Base-by-base conservation (phyloP, 2,888 invertebrate species). In the Malthinus flaveolus region DNA sequence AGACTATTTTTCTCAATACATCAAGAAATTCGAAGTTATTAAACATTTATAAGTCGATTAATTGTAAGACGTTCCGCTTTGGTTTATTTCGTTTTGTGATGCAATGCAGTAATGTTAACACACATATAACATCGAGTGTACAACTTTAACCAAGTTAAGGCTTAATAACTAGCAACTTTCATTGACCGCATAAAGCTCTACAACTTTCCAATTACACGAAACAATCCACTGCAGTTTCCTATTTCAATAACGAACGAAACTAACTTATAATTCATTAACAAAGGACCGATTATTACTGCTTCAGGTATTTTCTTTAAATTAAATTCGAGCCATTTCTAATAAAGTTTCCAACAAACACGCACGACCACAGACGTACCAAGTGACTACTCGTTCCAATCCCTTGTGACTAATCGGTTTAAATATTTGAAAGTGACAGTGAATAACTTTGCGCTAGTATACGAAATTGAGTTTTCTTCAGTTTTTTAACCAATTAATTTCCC, bases 161-260 rank as follows among this genome's bases (percentile, higher is more conserved):
- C 23, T 15, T 42, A 15, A 13, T 42, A 42, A 42, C n/a, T 42
- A 15, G 23, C 12, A 13, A 42, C 23, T 42, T 42, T 15, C 15
- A 42, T 42, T 42, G 23, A 42, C 39, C 39, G 13, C 39, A 13
- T 42, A 42, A 42, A 42, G 23, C 13, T 13, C 39, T 23, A 23
- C 39, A 42, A 42, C 39, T 42, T 42, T 42, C 39, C 39, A 42
- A 42, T 42, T 42, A 42, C 15, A 42, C 23, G 39, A 42, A 39
- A 42, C 39, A 13, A 42, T 13, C 39, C 9, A 42, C 39, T 15
- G 39, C 39, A 42, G 15, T 15, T 15, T 42, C 39, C 13, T 11
- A 42, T 23, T 42, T 42, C 39, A 42, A 42, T 42, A 42, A 42
- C 39, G 15, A 15, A 42, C 23, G 23, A 23, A n/a, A 42, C 39